Conservation (phyloP, 2,113 vertebrate species). For the Zosterops lateralis region DNA sequence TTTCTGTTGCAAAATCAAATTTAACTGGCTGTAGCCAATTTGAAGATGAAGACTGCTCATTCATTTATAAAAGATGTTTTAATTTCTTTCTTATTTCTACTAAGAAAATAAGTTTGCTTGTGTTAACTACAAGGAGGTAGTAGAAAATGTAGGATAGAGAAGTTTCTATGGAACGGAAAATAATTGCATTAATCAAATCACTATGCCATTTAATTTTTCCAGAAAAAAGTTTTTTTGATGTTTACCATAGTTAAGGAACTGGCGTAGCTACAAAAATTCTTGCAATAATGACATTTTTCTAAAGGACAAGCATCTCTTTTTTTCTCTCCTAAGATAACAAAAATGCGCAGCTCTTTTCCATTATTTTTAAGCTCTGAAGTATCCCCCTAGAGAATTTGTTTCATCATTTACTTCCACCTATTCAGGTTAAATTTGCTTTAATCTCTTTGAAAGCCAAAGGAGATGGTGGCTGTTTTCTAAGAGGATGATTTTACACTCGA, state of each 20-base stretch:
- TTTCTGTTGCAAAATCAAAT: neutral
- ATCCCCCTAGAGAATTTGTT: neutral
- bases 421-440: slow-evolving; percentile 31
- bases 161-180: neutral
- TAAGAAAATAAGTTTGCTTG: neutral
- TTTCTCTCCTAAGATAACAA: neutral
- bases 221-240: neutral
- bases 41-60: neutral
- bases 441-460: neutral
- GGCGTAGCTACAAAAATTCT: neutral
- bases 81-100: neutral
- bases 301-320: neutral
- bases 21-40: neutral
- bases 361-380: neutral
- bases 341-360: neutral
- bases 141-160: neutral
- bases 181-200: neutral
- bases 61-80: neutral
- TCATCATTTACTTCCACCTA: slow-evolving; percentile 9
- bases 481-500: neutral
- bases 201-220: neutral
- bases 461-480: slow-evolving; percentile 13
- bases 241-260: neutral
- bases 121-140: neutral
- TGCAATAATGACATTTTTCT: neutral